A percentile compares a stretch with the other conserved stretches of the same genome.
Conservation (phyloP, 2,888 invertebrate species). For the Leptopilina myrica region DNA sequence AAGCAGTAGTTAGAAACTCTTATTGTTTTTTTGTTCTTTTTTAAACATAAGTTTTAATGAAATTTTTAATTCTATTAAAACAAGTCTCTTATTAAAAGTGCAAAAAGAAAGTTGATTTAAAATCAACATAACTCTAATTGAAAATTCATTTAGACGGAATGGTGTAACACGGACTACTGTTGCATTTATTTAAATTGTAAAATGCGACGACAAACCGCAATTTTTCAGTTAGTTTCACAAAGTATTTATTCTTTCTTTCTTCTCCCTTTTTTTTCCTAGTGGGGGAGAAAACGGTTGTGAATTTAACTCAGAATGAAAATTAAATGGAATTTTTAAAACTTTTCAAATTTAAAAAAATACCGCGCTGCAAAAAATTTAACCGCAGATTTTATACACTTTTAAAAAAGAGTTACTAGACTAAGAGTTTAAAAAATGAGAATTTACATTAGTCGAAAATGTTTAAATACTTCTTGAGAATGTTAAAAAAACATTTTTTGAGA, state of each 20-base stretch:
- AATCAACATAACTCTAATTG: conserved; percentile 2
- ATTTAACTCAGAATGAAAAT: conserved; percentile 21
- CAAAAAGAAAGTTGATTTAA: too few species aligned
- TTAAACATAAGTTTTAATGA: too few species aligned
- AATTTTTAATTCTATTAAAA: too few species aligned
- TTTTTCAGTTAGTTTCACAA: conserved; percentile 32
- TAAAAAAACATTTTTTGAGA: too few species aligned
- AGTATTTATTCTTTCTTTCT: not conserved
- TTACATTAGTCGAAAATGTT: too few species aligned
- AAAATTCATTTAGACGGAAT: not conserved
- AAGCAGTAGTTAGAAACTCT: too few species aligned
- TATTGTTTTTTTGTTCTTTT: too few species aligned
- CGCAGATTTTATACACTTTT: not conserved
- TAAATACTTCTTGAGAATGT: too few species aligned
- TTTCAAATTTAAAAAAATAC: not conserved
- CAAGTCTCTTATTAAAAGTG: too few species aligned
- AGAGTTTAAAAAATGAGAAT: too few species aligned
- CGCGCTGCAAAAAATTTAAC: not conserved
- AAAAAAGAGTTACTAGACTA: not conserved
- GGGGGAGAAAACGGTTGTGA: not conserved
- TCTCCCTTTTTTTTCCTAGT: too few species aligned
- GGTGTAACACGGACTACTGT: conserved; percentile 1
- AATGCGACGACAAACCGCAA: conserved; percentile 20
- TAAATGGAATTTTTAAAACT: conserved; percentile 12
- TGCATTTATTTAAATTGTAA: conserved; percentile 23